phyloP scores from a whole-genome alignment of 2,113 vertebrate species.

The Sitta europaea region DNA sequence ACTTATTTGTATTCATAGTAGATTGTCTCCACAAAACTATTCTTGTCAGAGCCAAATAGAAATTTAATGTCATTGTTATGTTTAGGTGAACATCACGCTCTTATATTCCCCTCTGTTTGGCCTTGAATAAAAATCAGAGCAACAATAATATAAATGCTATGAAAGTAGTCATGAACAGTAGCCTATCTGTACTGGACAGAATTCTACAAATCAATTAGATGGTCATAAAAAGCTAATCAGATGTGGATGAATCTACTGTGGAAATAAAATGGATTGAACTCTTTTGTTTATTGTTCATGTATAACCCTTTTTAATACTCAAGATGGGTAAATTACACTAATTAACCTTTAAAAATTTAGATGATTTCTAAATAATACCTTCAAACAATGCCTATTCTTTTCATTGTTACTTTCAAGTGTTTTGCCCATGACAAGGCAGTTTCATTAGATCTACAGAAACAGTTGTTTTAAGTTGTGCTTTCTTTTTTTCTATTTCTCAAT shows the following conservation, averaged over 20 bases:
- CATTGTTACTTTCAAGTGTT: constrained; percentile 57
- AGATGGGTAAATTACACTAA: constrained; percentile 90
- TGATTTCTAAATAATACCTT: constrained; percentile 87
- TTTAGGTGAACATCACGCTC: constrained; percentile 74
- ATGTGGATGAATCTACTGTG: constrained; percentile 74
- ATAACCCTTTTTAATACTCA: constrained; percentile 85
- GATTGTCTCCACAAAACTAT: constrained; percentile 64
- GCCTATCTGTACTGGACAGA: constrained; percentile 81
- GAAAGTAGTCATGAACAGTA: constrained; percentile 72
- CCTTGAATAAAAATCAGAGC: constrained; percentile 79
- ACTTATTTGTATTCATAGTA: constrained; percentile 64
- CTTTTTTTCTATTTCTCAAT: neutral
- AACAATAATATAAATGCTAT: constrained; percentile 76
- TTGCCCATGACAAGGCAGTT: constrained; percentile 58
- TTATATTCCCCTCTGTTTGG: constrained; percentile 70
- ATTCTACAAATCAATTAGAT: constrained; percentile 84
- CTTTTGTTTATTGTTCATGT: constrained; percentile 82
- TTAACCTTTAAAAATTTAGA: constrained; percentile 89
- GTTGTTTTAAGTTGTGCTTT: constrained; percentile 35
- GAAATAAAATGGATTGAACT: constrained; percentile 73
- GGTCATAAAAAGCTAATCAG: constrained; percentile 75
- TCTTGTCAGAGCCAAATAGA: constrained; percentile 69
- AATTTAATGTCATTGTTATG: constrained; percentile 73
- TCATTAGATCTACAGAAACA: constrained; percentile 28
- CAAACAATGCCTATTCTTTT: constrained; percentile 80